A percentile compares a stretch with the other conserved stretches of the same genome.
These are phyloP conservation scores for Myotis lucifugus DNA, from an alignment of 2,113 vertebrate genomes.

Conservation along the genomic window DNA sequence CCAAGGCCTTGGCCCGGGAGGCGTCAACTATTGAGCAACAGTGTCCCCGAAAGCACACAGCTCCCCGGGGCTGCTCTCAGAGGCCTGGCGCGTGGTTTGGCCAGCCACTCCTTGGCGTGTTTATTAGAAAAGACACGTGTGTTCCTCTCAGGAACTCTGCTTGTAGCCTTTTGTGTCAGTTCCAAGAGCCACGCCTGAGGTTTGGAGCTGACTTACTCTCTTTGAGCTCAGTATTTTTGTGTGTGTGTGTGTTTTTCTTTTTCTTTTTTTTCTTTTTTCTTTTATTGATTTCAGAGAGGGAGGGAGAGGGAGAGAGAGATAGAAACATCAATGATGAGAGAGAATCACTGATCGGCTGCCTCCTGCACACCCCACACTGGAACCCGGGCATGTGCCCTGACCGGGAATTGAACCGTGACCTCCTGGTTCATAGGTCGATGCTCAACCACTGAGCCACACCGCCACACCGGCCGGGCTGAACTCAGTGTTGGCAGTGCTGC, in stretches of 20 bases:
- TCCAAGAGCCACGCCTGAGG: background rate
- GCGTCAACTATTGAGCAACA: background rate
- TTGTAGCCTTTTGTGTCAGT: background rate
- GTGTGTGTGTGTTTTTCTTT: too few species aligned
- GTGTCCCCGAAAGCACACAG: background rate
- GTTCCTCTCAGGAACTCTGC: conserved; percentile 20
- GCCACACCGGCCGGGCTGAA: too few species aligned
- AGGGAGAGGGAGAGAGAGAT: background rate
- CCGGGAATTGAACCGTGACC: too few species aligned
- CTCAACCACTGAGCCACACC: too few species aligned
- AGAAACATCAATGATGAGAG: background rate
- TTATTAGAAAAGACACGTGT: conserved; percentile 5
- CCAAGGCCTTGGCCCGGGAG: background rate
- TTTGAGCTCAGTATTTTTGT: too few species aligned
- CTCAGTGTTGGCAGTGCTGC: accelerated
- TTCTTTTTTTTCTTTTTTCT: too few species aligned
- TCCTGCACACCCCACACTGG: too few species aligned
- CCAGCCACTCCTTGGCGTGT: background rate
- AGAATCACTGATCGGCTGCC: too few species aligned
- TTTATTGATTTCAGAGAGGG: background rate
- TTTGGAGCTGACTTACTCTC: background rate
- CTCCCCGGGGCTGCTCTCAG: background rate
- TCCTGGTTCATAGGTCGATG: too few species aligned
- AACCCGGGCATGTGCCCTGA: too few species aligned
- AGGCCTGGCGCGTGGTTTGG: background rate